Evolutionary conservation across 2,113 vertebrate genomes (phyloP).

Genomic region (Oceanites oceanicus): DNA sequence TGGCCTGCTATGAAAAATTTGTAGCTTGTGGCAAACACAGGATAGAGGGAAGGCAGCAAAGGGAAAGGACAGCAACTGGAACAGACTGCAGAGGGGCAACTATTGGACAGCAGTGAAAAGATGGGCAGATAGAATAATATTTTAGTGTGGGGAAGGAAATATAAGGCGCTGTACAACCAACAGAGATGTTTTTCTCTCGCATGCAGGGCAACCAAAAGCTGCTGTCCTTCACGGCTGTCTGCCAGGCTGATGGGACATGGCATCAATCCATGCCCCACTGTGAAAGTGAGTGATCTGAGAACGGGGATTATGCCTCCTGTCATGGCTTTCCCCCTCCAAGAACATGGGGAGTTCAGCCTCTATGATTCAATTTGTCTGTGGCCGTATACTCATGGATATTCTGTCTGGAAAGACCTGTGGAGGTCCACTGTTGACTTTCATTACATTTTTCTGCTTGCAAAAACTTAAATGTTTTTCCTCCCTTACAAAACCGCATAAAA

Average conservation of each 20-base stretch:
- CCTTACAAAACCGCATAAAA: not conserved
- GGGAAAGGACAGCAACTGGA: not conserved
- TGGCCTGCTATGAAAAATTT: not conserved
- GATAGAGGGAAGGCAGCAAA: not conserved
- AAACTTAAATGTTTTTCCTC: not conserved
- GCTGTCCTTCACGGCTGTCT: constrained; percentile 73
- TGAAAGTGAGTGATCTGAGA: constrained; percentile 72
- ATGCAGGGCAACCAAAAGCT: constrained; percentile 51
- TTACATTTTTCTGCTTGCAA: not conserved
- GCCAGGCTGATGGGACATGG: constrained; percentile 79
- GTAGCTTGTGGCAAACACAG: not conserved
- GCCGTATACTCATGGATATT: not conserved
- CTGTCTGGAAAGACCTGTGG: not conserved
- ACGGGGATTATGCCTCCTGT: rapidly evolving
- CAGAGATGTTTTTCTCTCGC: not conserved
- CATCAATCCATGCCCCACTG: constrained; percentile 77
- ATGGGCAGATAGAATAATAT: not conserved
- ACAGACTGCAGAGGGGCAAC: not conserved
- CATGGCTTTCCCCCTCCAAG: not conserved
- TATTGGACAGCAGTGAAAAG: not conserved
- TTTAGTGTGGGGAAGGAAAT: not conserved
- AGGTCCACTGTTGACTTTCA: not conserved
- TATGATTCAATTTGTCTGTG: not conserved
- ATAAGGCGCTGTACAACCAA: not conserved
- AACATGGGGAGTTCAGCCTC: not conserved